Conservation (phyloP, 2,888 invertebrate genomes). For the Agriotes lineatus region DNA sequence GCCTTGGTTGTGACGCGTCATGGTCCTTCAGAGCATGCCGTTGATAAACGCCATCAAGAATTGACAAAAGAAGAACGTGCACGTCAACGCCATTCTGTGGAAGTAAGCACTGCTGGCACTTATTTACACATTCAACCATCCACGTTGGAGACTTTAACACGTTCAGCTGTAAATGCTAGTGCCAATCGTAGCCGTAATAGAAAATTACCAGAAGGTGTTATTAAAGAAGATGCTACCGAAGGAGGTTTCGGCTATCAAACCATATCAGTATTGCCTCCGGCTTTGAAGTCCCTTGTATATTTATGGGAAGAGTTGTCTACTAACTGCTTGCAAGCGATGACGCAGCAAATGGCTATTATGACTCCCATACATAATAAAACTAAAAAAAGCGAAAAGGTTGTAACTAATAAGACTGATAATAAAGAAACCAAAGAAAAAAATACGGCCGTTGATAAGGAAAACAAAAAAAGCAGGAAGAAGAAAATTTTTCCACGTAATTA, state of each 20-base stretch:
- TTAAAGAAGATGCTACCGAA: constrained; percentile 63
- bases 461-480: constrained; percentile 72
- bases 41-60: constrained; percentile 67
- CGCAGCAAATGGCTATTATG: constrained; percentile 72
- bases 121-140: constrained; percentile 85
- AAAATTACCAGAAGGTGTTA: constrained; percentile 66
- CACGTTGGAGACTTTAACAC: constrained; percentile 81
- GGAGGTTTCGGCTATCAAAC: constrained; percentile 68
- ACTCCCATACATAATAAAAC: constrained; percentile 66
- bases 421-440: constrained; percentile 64
- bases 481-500: constrained; percentile 67
- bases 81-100: constrained; percentile 88
- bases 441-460: constrained; percentile 62
- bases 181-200: constrained; percentile 75
- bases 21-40: constrained; percentile 59
- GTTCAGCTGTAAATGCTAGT: constrained; percentile 83
- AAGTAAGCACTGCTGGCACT: constrained; percentile 77
- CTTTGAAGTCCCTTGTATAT: constrained; percentile 87
- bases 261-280: constrained; percentile 86
- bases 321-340: constrained; percentile 76
- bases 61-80: constrained; percentile 73
- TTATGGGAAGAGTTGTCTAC: constrained; percentile 90
- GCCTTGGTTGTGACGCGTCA: constrained; percentile 80
- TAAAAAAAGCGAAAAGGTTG: constrained; percentile 56
- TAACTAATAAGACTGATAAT: constrained; percentile 47